Evolutionary conservation across 2,113 vertebrate species (phyloP), one percentile per base, ranked within the genome.

Genomic region (Cryptotis parvus): DNA sequence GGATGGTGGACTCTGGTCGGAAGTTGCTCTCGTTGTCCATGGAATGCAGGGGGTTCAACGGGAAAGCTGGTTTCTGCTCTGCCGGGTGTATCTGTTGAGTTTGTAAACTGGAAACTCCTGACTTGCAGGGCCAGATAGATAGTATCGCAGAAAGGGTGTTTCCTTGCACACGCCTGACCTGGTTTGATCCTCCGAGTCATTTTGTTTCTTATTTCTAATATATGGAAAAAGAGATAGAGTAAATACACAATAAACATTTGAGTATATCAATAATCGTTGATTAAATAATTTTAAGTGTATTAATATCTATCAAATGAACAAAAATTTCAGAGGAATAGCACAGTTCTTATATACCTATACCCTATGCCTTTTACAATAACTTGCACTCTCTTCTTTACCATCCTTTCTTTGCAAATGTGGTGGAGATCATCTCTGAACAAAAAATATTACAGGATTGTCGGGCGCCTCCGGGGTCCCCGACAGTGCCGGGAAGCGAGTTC

Each of bases 251-350:
- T 69, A 52, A 74, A 33, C 61, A 49, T 49, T 49, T 49, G 9
- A 49, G 9, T 7, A 49, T 49, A 49, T 49, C 45, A 49, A 49
- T 49, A 49, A 49, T 12, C 45, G 14, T 49, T 72, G 27, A 24
- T 37, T 43, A 80, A 92, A 77, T 68, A 76, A 29, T 87, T 77
- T 82, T 39, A 52, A 90, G 15, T 76, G 37, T 52, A 15, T 72
- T 68, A 84, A 73, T 52, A 76, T 49, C 74, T 74, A 92, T 61
- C 72, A 58, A 58, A 72, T 33, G 55, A 86, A 86, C 68, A 22
- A 12, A 82, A 69, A 29, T 31, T 89, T 83, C 6, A 72, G 29
- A 22, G 63, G 82, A 41, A 2, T 37, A 74, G 35, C 6, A 66
- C 0, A 37, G 22, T 1, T 18, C 55, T 22, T 58, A 58, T 58